Evolutionary conservation across 2,113 vertebrate species (phyloP), one percentile per base, ranked within the genome.

Genomic region (Cercopithecus mona): DNA sequence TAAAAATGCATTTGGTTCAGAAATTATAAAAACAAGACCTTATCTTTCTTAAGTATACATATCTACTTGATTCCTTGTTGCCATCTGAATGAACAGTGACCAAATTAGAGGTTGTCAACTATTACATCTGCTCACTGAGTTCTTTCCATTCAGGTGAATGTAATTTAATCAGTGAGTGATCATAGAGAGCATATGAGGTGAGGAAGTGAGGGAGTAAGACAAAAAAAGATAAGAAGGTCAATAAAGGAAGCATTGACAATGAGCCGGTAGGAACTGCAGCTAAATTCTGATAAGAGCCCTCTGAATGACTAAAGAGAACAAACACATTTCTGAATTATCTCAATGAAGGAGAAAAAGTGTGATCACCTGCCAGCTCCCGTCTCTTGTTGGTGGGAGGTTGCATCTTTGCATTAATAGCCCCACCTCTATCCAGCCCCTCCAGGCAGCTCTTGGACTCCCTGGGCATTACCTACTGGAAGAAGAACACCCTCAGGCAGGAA

Each of bases 21-120:
- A 32, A 90, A 94, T 81, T 90, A 87, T 61, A 92, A 89, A 96
- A 90, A 75, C 4, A 66, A 59, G 52, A 92, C 35, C 22, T 80
- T 92, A 89, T 85, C 82, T 88, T 94, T 68, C 88, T 92, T 81
- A 68, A 89, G 18, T 17, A 70, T 64, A 89, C 48, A 13, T 78
- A 78, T 83, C 32, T 52, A 48, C 17, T 92, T 86, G 35, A 17
- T 82, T 64, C 11, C 61, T 64, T 76, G 9, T 57, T n/a, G 45
- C 32, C n/a, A 35, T 82, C 6, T 20, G 35, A 81, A 94, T 52
- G 40, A 66, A 66, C 16, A 80, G 3, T 68, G 32, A 32, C 45
- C 23, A 3, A 48, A 30, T 64, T 72, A 4, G 7, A 78, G 30
- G 50, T 78, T 95, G 72, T 27, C 25, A 45, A 70, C 12, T 8